A percentile compares a stretch with the other conserved stretches of the same genome.
Conservation (phyloP, 2,113 vertebrate species). For the Lasiurus cinereus region DNA sequence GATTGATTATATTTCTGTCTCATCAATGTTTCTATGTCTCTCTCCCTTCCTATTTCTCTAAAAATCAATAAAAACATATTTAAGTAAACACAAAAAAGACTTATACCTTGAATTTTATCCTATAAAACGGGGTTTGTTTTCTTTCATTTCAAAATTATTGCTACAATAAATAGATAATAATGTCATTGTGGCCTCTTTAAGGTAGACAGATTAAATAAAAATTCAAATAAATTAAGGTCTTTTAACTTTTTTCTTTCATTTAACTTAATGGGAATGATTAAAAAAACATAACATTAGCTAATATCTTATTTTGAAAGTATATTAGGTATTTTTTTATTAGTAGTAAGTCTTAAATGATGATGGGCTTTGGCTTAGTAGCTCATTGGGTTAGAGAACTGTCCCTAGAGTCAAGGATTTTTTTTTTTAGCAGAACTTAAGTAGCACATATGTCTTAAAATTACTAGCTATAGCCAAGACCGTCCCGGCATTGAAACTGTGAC, state of each 20-base stretch:
- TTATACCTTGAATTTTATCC: background rate
- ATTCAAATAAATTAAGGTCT: background rate
- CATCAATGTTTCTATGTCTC: too few species aligned
- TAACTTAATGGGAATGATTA: background rate
- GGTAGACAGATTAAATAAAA: background rate
- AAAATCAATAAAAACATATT: too few species aligned
- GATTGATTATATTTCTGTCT: too few species aligned
- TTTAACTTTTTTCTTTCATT: background rate
- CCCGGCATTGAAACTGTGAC: too few species aligned
- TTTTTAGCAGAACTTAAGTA: background rate
- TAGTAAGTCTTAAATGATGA: background rate
- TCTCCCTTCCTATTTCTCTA: too few species aligned
- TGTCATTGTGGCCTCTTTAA: background rate
- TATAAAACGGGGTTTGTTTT: background rate
- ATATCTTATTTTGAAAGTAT: background rate
- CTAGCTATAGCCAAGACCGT: too few species aligned
- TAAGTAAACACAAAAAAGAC: background rate
- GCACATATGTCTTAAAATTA: background rate
- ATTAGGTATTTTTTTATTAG: background rate
- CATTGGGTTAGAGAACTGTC: background rate
- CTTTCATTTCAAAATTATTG: background rate
- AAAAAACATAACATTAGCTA: background rate
- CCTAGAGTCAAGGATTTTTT: background rate
- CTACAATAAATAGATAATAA: background rate
- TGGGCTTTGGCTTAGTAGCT: background rate